Evolutionary conservation across 2,797 vertebrate genomes (phyloP).

Genomic region (Enteromius trimaculatus): DNA sequence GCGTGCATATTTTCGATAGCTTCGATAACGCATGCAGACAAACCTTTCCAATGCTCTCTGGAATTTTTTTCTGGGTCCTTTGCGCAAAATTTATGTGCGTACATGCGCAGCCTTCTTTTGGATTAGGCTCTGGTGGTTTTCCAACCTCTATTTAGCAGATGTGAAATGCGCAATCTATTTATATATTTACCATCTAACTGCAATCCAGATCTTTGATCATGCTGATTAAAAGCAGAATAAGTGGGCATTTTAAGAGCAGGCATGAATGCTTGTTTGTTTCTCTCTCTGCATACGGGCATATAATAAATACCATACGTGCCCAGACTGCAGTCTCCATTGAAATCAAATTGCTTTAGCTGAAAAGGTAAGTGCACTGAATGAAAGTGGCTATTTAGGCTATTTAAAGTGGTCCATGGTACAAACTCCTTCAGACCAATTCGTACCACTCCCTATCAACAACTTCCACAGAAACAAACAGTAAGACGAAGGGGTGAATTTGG

Average conservation of each 20-base stretch:
- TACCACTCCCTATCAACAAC: not conserved
- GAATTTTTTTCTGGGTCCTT: not conserved
- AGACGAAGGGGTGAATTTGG: not conserved
- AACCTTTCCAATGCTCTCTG: not conserved
- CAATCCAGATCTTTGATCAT: slow-evolving; percentile 12
- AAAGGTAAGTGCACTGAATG: slow-evolving; percentile 5
- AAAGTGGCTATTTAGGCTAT: not conserved
- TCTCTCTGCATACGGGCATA: not conserved
- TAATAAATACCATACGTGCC: slow-evolving; percentile 23
- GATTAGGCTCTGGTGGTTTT: not conserved
- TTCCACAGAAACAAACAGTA: not conserved
- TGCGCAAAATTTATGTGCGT: not conserved
- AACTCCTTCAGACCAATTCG: not conserved
- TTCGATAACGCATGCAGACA: not conserved
- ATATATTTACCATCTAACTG: slow-evolving; percentile 21
- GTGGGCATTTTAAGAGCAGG: slow-evolving; percentile 15
- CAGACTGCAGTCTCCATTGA: slow-evolving; percentile 4
- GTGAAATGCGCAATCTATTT: slow-evolving; percentile 21
- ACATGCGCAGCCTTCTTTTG: not conserved
- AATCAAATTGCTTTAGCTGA: slow-evolving; percentile 2
- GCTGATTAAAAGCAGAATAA: slow-evolving; percentile 36
- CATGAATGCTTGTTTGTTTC: slow-evolving; percentile 31
- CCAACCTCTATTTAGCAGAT: not conserved
- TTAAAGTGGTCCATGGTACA: not conserved
- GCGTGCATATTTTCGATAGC: not conserved